Percentiles rank a stretch among this genome's conserved stretches.
Evolutionary conservation across 2,888 invertebrate genomes (phyloP).

Genomic region (Sphaerophoria rueppellii): DNA sequence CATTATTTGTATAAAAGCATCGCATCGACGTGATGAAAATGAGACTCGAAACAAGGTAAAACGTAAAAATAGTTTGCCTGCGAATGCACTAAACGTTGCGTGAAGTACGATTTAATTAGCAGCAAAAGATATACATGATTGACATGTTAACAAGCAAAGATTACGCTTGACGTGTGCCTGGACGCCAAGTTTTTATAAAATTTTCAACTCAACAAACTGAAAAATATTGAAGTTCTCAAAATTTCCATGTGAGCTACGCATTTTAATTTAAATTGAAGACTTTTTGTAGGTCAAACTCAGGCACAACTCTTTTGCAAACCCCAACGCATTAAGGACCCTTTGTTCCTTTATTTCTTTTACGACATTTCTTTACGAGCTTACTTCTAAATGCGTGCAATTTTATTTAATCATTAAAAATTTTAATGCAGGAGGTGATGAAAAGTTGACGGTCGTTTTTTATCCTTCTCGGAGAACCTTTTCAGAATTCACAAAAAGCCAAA

Average conservation of each 20-base stretch:
- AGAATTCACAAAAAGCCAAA: neutral
- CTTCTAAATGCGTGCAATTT: neutral
- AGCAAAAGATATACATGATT: conserved; percentile 65
- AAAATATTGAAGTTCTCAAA: too few relatives aligned
- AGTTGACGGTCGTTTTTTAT: neutral
- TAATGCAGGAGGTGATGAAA: neutral
- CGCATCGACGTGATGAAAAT: conserved; percentile 22
- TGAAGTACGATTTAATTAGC: conserved; percentile 73
- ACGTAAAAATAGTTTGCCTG: conserved; percentile 62
- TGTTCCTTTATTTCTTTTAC: neutral
- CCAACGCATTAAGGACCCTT: neutral
- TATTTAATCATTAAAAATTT: neutral
- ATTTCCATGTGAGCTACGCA: too few relatives aligned
- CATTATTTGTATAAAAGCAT: conserved; percentile 6
- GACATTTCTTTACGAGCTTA: neutral
- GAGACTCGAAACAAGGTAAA: conserved; percentile 34
- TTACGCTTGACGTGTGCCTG: conserved; percentile 40
- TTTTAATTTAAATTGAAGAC: too few relatives aligned
- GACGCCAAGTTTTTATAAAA: too few relatives aligned
- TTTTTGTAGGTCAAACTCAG: too few relatives aligned
- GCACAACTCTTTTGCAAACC: too few relatives aligned
- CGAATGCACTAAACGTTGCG: conserved; percentile 54
- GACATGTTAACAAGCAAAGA: conserved; percentile 64
- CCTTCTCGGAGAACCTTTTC: neutral
- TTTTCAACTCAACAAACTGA: too few relatives aligned